Evolutionary conservation across 1,140 invertebrate species (phyloP).

Genomic region (Halyomorpha halys): DNA sequence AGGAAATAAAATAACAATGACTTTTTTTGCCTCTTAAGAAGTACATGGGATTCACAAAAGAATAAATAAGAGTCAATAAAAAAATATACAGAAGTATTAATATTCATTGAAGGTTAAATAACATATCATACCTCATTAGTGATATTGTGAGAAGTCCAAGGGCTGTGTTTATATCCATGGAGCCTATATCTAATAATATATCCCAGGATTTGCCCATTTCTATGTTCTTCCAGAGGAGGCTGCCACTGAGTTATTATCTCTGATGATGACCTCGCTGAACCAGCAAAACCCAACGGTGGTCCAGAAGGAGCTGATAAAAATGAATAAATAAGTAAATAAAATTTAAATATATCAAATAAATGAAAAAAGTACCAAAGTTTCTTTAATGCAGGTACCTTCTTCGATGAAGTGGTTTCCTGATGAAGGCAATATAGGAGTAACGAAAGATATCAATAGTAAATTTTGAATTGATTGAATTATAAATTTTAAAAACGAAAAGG

Average conservation of each 20-base stretch:
- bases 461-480: too few relatives aligned
- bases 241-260: slow-evolving; percentile 98
- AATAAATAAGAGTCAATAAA: too few relatives aligned
- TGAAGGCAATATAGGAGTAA: slow-evolving; percentile 2
- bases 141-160: slow-evolving; percentile 82
- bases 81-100: too few relatives aligned
- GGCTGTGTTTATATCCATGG: slow-evolving; percentile 79
- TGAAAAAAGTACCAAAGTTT: background rate
- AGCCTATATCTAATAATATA: slow-evolving; percentile 86
- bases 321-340: slow-evolving; percentile 20
- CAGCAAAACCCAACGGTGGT: slow-evolving; percentile 78
- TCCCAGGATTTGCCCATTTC: slow-evolving; percentile 89
- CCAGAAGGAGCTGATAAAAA: slow-evolving; percentile 65
- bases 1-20: too few relatives aligned
- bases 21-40: too few relatives aligned
- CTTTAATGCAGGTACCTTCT: slow-evolving; percentile 12
- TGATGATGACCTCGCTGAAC: slow-evolving; percentile 80
- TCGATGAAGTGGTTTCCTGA: slow-evolving; percentile 11
- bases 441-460: background rate
- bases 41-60: too few relatives aligned
- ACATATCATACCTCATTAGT: slow-evolving; percentile 56
- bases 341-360: background rate
- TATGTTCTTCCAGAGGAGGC: slow-evolving; percentile 78
- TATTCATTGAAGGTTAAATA: too few relatives aligned
- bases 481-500: too few relatives aligned